Conservation (phyloP, 1,140 invertebrate species). For the Centruroides vittatus region DNA sequence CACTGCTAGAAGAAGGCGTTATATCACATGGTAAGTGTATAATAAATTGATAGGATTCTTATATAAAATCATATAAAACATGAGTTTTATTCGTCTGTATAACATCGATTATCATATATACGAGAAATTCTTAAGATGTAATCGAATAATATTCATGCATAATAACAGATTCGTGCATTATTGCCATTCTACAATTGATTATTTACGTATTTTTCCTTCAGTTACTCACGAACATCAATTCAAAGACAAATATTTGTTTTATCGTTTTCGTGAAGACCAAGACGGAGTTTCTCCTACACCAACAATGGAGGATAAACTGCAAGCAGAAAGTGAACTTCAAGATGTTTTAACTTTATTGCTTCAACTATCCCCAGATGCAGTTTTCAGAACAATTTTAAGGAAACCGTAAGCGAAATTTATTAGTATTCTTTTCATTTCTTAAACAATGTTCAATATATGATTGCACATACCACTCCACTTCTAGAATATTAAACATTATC, state of each 20-base stretch:
- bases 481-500: too few relatives aligned
- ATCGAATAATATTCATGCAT: too few relatives aligned
- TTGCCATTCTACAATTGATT: too few relatives aligned
- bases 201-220: not conserved
- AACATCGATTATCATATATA: too few relatives aligned
- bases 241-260: conserved; percentile 68
- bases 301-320: conserved; percentile 38
- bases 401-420: conserved; percentile 50
- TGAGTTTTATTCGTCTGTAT: too few relatives aligned
- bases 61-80: conserved; percentile 18
- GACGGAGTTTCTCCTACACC: conserved; percentile 20
- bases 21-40: conserved; percentile 51
- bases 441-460: too few relatives aligned
- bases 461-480: too few relatives aligned
- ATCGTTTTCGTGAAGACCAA: conserved; percentile 56
- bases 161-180: too few relatives aligned
- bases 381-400: conserved; percentile 59
- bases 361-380: conserved; percentile 55
- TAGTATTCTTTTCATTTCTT: not conserved
- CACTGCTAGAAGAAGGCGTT: conserved; percentile 64
- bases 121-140: too few relatives aligned
- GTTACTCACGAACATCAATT: conserved; percentile 50
- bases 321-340: conserved; percentile 50
- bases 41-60: too few relatives aligned
- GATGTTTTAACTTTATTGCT: conserved; percentile 48